Conservation (phyloP, 2,113 vertebrate species). For the Paedocypris sp. region DNA sequence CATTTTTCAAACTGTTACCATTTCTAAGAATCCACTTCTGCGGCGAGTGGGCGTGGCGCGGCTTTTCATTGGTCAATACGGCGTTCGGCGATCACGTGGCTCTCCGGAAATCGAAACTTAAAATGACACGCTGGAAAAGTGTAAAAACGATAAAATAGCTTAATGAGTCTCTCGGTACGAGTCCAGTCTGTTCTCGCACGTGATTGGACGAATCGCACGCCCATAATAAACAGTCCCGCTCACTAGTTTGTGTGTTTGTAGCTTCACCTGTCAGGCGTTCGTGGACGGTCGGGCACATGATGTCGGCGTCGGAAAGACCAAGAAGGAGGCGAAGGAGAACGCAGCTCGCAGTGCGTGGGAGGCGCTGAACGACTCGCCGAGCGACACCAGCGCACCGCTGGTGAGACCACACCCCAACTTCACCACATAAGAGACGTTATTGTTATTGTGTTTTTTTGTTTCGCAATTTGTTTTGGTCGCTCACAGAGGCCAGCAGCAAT, state of each 20-base stretch:
- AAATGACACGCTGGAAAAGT: too few relatives aligned
- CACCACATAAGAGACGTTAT: too few relatives aligned
- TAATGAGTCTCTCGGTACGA: too few relatives aligned
- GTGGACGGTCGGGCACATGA: constrained; percentile 40
- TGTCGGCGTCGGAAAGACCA: constrained; percentile 46
- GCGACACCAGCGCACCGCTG: background rate
- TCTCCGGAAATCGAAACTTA: constrained; percentile 15
- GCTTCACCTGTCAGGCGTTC: constrained; percentile 45
- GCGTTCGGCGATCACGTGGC: background rate
- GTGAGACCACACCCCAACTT: constrained; percentile 36
- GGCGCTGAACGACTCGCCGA: constrained; percentile 20
- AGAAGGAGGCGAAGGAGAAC: constrained; percentile 55
- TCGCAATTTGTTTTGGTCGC: too few relatives aligned
- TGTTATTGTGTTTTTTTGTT: too few relatives aligned
- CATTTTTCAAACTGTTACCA: too few relatives aligned
- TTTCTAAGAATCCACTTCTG: too few relatives aligned
- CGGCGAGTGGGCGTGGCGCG: background rate
- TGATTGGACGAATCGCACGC: too few relatives aligned
- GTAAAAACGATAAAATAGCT: too few relatives aligned
- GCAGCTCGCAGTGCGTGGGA: constrained; percentile 60
- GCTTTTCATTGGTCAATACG: background rate
- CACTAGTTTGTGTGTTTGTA: constrained; percentile 10
- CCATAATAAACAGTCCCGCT: too few relatives aligned
- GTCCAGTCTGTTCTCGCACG: too few relatives aligned
- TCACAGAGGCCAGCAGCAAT: too few relatives aligned